These are phyloP conservation scores for Spilarctia lutea DNA, from an alignment of 2,888 invertebrate species.

Conservation along the genomic window DNA sequence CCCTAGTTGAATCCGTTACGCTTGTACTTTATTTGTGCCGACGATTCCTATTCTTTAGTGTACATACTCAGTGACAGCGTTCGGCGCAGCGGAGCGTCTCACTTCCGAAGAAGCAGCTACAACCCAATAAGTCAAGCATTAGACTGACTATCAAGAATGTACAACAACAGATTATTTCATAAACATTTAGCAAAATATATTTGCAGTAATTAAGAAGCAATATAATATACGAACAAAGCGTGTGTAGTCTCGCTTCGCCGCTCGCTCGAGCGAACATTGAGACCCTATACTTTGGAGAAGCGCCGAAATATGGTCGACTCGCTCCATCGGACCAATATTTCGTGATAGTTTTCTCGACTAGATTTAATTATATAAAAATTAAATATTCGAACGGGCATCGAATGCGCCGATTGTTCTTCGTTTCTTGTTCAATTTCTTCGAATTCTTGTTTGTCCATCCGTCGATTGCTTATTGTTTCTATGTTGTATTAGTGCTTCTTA, in stretches of 20 bases:
- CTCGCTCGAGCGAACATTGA: constrained; percentile 10
- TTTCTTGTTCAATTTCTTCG: constrained; percentile 42
- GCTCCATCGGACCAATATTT: constrained; percentile 76
- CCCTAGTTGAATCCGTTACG: constrained; percentile 65
- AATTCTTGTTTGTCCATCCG: constrained; percentile 37
- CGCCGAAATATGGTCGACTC: constrained; percentile 66
- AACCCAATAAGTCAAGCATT: not conserved
- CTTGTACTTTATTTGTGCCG: constrained; percentile 47
- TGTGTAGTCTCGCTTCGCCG: constrained; percentile 8
- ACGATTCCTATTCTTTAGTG: constrained; percentile 34
- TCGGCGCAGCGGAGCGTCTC: constrained; percentile 11
- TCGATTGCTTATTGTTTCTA: constrained; percentile 58
- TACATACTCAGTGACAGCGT: constrained; percentile 21
- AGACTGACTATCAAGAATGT: not conserved
- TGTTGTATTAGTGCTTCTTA: constrained; percentile 75
- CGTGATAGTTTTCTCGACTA: constrained; percentile 71
- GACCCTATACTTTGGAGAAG: constrained; percentile 33
- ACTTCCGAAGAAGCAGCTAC: not conserved
- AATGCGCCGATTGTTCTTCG: constrained; percentile 69
- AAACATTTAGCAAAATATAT: not conserved
- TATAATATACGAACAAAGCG: not conserved
- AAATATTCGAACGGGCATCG: constrained; percentile 65
- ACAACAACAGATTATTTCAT: no score
- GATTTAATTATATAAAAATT: constrained; percentile 46
- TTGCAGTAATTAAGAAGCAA: not conserved